Evolutionary conservation across 2,888 invertebrate species (phyloP), one percentile per base, ranked within the genome.

Genomic region (Rambutsinella grinnellia): DNA sequence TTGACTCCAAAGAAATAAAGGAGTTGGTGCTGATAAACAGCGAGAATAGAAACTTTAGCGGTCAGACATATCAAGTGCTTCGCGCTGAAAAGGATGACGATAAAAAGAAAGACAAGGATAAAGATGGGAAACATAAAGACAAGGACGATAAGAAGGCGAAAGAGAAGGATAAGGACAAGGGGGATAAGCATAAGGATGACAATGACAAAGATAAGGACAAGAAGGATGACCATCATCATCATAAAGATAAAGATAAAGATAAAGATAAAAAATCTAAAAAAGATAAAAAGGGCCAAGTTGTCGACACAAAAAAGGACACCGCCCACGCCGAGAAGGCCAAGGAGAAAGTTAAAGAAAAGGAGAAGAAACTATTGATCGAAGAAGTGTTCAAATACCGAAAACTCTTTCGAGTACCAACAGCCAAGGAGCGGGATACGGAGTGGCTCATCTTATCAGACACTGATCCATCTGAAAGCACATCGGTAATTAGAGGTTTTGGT

Each of bases 361-460:
- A 54, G 0, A 15, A 13, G 8, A 61, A 60, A 44, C 36, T 60
- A 13, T 26, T 51, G 26, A 47, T 72, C 1, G 65, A 58, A 21
- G 19, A 44, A n/a, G 66, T 66, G 24, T 61, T 66, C 51, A 61
- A 54, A 19, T 67, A 46, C 28, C 65, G 58, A 13, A 21, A 19
- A 8, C 19, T 65, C 36, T 65, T 72, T n/a, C 57, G 60, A 1
- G 63, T 72, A 13, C 28, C 17, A 15, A 26, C 58, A 1, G n/a
- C 51, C 13, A 72, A 65, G 28, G 74, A 75, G 19, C 47, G 58
- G 27, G 79, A 79, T 53, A 56, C 26, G n/a, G 75, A 79, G 49
- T 79, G 79, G 79, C 46, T 79, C 23, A n/a, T 46, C 2, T 44
- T 79, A 3, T 79, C 79, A 0, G 49, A 69, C 5, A 75, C 74